phyloP scores from a whole-genome alignment of 2,797 vertebrate species.

The Florisuga fusca region DNA sequence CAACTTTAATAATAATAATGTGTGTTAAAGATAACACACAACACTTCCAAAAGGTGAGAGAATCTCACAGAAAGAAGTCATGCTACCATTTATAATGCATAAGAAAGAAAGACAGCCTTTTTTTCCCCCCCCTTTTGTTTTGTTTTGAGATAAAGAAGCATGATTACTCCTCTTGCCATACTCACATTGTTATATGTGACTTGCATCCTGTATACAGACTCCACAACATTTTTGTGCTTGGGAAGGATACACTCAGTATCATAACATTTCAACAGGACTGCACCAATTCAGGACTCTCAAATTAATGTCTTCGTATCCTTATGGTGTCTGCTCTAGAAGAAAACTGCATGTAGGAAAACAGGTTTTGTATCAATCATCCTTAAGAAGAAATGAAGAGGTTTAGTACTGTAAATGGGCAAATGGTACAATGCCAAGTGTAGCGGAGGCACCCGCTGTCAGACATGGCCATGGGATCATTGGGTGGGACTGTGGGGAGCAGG shows the following conservation, averaged over 20 bases:
- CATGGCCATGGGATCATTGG: not conserved
- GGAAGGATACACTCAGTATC: not conserved
- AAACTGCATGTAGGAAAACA: not conserved
- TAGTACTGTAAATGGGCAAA: not conserved
- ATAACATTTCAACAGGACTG: not conserved
- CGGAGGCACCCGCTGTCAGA: not conserved
- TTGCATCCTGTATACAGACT: not conserved
- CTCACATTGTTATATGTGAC: not conserved
- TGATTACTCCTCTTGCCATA: not conserved
- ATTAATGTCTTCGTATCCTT: not conserved
- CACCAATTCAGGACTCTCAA: not conserved
- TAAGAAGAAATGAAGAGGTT: not conserved
- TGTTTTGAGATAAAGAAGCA: not conserved
- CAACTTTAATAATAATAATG: not conserved
- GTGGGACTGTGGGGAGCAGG: too few relatives aligned
- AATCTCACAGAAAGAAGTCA: not conserved
- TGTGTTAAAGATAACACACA: not conserved
- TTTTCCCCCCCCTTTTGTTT: not conserved
- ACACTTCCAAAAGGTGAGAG: not conserved
- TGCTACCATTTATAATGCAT: not conserved
- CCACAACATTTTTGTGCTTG: not conserved
- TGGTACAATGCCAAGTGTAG: rapidly evolving
- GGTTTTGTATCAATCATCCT: not conserved
- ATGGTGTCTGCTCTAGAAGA: not conserved
- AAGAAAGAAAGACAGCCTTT: not conserved